Conservation (phyloP, 2,113 vertebrate genomes). For the Cryptotis parvus region DNA sequence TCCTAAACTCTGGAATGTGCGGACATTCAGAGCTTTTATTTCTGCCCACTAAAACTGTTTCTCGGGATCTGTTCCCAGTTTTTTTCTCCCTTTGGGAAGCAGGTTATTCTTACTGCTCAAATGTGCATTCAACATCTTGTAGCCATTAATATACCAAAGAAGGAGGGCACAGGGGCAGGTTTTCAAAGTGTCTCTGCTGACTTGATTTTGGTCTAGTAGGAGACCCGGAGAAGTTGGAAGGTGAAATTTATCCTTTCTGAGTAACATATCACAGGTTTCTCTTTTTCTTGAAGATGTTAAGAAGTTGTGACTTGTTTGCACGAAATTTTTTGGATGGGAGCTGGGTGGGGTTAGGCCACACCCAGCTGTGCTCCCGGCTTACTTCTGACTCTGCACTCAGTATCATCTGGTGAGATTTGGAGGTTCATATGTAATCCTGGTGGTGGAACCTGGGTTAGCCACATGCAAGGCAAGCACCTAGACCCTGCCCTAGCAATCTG, state of each 20-base stretch:
- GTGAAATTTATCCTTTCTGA: conserved; percentile 36
- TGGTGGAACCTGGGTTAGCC: too few relatives aligned
- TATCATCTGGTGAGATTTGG: too few relatives aligned
- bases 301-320: conserved; percentile 32
- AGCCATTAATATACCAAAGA: conserved; percentile 71
- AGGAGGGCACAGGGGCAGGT: conserved; percentile 38
- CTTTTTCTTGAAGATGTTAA: conserved; percentile 12
- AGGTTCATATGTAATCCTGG: too few relatives aligned
- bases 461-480: too few relatives aligned
- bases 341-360: too few relatives aligned
- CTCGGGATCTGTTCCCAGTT: conserved; percentile 69
- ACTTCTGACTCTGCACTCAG: too few relatives aligned
- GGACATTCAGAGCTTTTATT: conserved; percentile 50
- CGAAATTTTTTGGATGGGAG: not conserved
- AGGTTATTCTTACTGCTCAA: conserved; percentile 59
- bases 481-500: too few relatives aligned
- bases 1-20: conserved; percentile 45
- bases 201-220: conserved; percentile 59
- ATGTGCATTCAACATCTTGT: conserved; percentile 70
- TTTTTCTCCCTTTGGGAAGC: conserved; percentile 56
- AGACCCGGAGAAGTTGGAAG: conserved; percentile 10
- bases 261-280: conserved; percentile 17
- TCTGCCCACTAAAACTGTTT: conserved; percentile 50
- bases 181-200: conserved; percentile 57
- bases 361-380: too few relatives aligned